Evolutionary conservation across 1,140 invertebrate genomes (phyloP), one percentile per base, ranked within the genome.

Genomic region (Globodera ellingtonae): DNA sequence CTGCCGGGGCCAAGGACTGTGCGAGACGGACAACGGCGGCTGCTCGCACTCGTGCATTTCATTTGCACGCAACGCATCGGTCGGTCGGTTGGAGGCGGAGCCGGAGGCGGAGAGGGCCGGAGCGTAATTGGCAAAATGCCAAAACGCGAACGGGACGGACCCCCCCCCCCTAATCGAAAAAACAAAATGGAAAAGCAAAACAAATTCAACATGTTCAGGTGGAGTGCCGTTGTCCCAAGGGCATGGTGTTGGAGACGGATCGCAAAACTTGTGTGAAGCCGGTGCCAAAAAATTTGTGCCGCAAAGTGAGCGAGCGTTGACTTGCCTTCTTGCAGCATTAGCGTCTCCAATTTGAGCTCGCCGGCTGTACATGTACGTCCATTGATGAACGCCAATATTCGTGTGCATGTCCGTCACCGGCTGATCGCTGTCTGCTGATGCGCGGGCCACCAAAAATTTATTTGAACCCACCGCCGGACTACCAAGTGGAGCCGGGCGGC

Each of bases 41-140:
- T 89, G 87, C 73, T 86, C 83, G 35, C 88, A 89, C 76, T 86
- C 87, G 8, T 89, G 87, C 81, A 62, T 88, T n/a, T 89, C 88
- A 50, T 80, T 80, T 65, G 81, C 65, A 46, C 75, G 86, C 50
- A 85, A 89, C 67, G 56, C 71, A 69, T 84, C 80, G 62, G 82
- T 62, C 10, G 18, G 56, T 13, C 7, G 35, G 35, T 35, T 2
- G 35, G 35, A 35, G 35, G 35, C n/a, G n/a, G n/a, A n/a, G n/a
- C n/a, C 0, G 35, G 35, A 35, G 35, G 35, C 35, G 35, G 35
- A 35, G 35, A 35, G 35, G 0, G 35, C 35, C 35, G 35, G 35
- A 35, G 35, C 35, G 35, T 35, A 35, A 35, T 35, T 35, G 35
- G 35, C 35, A 35, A 35, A 35, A 35, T 35, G 35, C 35, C 35